Conservation (phyloP, 2,888 invertebrate species). For the Proisotoma minuta region DNA sequence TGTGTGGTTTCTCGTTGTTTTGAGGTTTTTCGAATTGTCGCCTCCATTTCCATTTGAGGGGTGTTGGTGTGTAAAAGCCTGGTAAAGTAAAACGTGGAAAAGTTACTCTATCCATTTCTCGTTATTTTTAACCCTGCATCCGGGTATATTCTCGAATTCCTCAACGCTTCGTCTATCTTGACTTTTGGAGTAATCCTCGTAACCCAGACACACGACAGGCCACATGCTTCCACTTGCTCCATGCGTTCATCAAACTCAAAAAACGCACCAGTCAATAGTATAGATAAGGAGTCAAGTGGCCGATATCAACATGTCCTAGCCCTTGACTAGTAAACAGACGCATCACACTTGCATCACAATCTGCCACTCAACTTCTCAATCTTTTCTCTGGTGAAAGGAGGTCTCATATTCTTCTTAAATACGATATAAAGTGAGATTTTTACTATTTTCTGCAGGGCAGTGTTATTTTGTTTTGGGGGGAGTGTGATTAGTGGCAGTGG, state of each 20-base stretch:
- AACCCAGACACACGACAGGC: neutral
- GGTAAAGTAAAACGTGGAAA: neutral
- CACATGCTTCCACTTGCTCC: neutral
- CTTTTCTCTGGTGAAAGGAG: too few relatives aligned
- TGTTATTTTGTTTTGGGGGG: constrained; percentile 6
- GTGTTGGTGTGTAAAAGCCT: neutral
- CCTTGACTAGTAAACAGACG: too few relatives aligned
- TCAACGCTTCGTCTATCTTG: neutral
- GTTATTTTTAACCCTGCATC: constrained; percentile 16
- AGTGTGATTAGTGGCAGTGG: neutral
- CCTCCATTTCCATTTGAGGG: neutral
- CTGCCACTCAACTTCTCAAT: too few relatives aligned
- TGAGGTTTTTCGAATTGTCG: neutral
- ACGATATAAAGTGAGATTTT: constrained; percentile 1
- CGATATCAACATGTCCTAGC: too few relatives aligned
- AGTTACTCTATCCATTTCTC: neutral
- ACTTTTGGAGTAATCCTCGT: neutral
- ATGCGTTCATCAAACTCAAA: neutral
- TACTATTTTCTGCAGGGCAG: too few relatives aligned
- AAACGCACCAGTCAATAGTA: too few relatives aligned
- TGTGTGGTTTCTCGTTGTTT: too few relatives aligned
- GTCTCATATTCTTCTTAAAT: too few relatives aligned
- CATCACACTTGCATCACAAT: too few relatives aligned
- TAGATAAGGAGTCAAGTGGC: too few relatives aligned
- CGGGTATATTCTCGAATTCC: constrained; percentile 7